Percentiles rank a stretch among this genome's conserved stretches.
phyloP scores from a whole-genome alignment of 1,140 invertebrate species.

The Stenopsyche tienmushanensis region DNA sequence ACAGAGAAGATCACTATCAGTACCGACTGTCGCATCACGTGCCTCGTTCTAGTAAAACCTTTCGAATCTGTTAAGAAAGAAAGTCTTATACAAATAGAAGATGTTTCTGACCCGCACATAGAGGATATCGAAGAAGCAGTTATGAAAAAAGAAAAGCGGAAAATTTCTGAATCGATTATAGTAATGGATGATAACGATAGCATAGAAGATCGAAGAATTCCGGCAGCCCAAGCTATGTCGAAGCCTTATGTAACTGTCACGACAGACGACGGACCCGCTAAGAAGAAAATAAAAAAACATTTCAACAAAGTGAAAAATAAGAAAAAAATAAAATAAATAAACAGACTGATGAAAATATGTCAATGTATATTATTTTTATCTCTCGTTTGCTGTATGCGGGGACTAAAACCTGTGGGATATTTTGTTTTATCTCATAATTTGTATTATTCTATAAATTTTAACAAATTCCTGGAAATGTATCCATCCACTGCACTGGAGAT shows the following conservation, averaged over 20 bases:
- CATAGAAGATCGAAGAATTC: no score
- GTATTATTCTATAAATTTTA: no score
- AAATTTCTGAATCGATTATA: slow-evolving; percentile 42
- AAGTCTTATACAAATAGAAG: no score
- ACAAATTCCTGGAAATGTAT: no score
- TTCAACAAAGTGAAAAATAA: neutral
- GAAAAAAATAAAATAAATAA: neutral
- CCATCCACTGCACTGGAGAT: no score
- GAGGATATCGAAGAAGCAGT: slow-evolving; percentile 31
- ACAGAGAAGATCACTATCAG: slow-evolving; percentile 54
- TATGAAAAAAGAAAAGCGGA: slow-evolving; percentile 46
- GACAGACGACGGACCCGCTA: neutral
- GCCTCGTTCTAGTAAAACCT: slow-evolving; percentile 54
- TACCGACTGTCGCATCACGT: slow-evolving; percentile 63
- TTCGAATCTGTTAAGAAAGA: slow-evolving; percentile 47
- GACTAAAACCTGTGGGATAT: no score
- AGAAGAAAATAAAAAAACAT: neutral
- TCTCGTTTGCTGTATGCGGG: no score
- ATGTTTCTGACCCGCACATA: slow-evolving; percentile 43
- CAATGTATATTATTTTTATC: no score
- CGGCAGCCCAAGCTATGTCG: slow-evolving; percentile 1
- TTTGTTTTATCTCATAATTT: no score
- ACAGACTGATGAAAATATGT: neutral
- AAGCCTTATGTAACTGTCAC: slow-evolving; percentile 26
- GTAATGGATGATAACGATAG: neutral